A percentile compares a stretch with the other conserved stretches of the same genome.
These are phyloP conservation scores for Trinectes maculatus DNA, from an alignment of 2,113 vertebrate species.

Conservation along the genomic window DNA sequence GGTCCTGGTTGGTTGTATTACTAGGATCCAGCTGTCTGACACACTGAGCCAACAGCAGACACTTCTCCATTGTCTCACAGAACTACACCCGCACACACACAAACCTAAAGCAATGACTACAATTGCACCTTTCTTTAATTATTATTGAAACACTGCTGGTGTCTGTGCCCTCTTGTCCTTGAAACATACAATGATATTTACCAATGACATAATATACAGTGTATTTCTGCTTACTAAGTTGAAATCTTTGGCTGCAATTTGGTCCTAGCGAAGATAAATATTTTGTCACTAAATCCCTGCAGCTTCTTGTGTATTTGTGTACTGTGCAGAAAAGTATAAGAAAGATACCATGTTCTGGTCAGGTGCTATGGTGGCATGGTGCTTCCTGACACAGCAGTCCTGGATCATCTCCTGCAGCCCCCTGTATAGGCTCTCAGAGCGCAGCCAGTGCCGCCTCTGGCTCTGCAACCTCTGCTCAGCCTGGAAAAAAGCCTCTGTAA, in stretches of 20 bases:
- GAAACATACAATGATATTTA: neutral
- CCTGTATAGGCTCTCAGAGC: conserved; percentile 79
- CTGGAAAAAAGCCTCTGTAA: too few species aligned
- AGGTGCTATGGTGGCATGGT: conserved; percentile 62
- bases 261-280: too few species aligned
- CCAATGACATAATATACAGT: neutral
- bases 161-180: neutral
- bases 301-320: neutral
- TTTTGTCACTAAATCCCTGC: neutral
- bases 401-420: conserved; percentile 85
- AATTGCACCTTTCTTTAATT: neutral
- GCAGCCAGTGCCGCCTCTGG: conserved; percentile 82
- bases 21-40: conserved; percentile 75
- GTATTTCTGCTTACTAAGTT: neutral
- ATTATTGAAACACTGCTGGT: neutral
- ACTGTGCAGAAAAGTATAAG: neutral
- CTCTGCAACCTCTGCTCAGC: conserved; percentile 80
- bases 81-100: conserved; percentile 72
- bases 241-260: neutral
- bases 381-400: conserved; percentile 80
- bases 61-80: conserved; percentile 83
- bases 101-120: fast-evolving
- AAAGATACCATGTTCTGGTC: conserved; percentile 82
- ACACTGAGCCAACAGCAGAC: conserved; percentile 82
- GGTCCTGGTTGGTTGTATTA: conserved; percentile 44